These are phyloP conservation scores for Callionymus lyra DNA, from an alignment of 2,113 vertebrate genomes.

Conservation along the genomic window DNA sequence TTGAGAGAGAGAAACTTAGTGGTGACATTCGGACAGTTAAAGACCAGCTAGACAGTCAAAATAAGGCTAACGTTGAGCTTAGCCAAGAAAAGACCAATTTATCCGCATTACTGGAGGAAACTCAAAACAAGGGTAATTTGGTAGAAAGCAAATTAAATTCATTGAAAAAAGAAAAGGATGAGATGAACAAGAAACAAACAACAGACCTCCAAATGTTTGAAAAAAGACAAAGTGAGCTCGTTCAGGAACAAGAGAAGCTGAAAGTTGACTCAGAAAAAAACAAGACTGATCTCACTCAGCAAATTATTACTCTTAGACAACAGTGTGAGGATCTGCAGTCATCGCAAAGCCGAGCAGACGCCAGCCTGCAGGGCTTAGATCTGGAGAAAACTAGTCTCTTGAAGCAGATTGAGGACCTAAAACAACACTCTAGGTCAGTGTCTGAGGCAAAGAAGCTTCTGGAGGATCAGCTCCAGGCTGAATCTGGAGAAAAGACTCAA, in stretches of 20 bases:
- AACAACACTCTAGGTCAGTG: conserved; percentile 54
- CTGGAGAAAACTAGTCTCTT: conserved; percentile 49
- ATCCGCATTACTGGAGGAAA: conserved; percentile 60
- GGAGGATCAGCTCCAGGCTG: conserved; percentile 52
- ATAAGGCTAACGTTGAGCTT: conserved; percentile 57
- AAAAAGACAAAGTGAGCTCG: conserved; percentile 56
- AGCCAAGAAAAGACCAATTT: conserved; percentile 59
- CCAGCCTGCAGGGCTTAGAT: conserved; percentile 39
- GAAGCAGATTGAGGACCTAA: conserved; percentile 44
- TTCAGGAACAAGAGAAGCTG: conserved; percentile 61
- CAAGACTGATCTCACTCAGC: conserved; percentile 50
- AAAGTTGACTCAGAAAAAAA: conserved; percentile 40
- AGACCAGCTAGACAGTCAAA: conserved; percentile 60
- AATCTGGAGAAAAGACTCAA: conserved; percentile 57
- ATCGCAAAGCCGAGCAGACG: conserved; percentile 49
- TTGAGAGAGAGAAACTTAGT: conserved; percentile 65
- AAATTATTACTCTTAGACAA: conserved; percentile 56
- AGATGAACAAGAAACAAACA: conserved; percentile 54
- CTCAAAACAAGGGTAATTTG: conserved; percentile 39
- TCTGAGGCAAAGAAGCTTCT: conserved; percentile 57
- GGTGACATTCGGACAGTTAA: conserved; percentile 53
- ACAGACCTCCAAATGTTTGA: conserved; percentile 52
- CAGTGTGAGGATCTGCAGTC: conserved; percentile 50
- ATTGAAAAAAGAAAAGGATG: conserved; percentile 50
- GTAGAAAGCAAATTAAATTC: conserved; percentile 54